phyloP scores from a whole-genome alignment of 2,113 vertebrate genomes.

The Mesembrinibis cayennensis region DNA sequence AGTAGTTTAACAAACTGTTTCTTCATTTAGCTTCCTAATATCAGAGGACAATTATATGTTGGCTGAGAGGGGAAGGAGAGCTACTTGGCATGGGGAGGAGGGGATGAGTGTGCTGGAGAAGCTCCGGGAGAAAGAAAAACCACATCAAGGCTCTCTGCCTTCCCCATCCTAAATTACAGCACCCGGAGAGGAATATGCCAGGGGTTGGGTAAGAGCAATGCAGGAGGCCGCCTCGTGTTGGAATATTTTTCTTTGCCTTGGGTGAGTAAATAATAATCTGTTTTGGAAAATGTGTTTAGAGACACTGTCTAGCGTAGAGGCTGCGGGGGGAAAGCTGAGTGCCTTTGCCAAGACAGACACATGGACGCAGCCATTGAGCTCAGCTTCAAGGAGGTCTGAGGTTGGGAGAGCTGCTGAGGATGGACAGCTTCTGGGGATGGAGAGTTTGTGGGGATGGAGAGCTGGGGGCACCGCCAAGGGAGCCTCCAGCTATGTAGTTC shows the following conservation, averaged over 20 bases:
- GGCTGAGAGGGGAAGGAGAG: background rate
- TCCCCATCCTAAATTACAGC: background rate
- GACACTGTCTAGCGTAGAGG: background rate
- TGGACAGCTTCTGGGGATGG: background rate
- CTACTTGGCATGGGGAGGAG: background rate
- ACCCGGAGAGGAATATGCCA: background rate
- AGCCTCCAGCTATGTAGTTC: background rate
- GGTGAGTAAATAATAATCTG: background rate
- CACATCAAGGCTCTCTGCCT: constrained; percentile 30
- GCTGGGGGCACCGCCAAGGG: too few species aligned
- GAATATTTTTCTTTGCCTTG: constrained; percentile 1
- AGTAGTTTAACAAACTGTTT: background rate
- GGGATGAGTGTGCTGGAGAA: background rate
- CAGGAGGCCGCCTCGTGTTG: background rate
- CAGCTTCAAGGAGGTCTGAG: background rate
- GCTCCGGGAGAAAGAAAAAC: background rate
- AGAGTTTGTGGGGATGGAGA: background rate
- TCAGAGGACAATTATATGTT: background rate
- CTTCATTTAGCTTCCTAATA: background rate
- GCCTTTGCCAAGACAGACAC: background rate
- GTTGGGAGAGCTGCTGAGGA: background rate
- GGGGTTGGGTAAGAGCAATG: background rate
- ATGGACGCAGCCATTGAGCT: rapidly evolving
- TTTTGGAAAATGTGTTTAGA: background rate
- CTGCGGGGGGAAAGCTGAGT: background rate